phyloP scores from a whole-genome alignment of 2,113 vertebrate genomes.

The Lycaon pictus region DNA sequence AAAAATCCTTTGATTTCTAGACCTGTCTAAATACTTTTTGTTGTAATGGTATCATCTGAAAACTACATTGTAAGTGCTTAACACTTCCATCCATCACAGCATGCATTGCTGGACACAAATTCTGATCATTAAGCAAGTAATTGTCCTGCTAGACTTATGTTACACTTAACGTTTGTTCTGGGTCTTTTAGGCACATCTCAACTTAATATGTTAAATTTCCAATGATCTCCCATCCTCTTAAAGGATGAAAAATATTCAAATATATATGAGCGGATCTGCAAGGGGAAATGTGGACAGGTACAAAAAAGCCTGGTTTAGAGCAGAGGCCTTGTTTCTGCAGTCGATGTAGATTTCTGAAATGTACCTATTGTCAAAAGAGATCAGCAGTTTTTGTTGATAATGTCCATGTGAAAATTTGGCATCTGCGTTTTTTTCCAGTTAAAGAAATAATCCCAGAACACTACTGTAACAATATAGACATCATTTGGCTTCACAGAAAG shows the following conservation, averaged over 20 bases:
- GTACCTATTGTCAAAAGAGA: background rate
- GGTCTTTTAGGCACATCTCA: background rate
- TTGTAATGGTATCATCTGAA: slow-evolving; percentile 9
- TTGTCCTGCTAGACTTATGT: slow-evolving; percentile 3
- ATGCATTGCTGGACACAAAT: background rate
- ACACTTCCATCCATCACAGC: background rate
- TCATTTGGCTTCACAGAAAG: background rate
- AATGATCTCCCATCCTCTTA: background rate
- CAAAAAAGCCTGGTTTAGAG: background rate
- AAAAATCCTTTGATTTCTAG: background rate
- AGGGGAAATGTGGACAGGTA: background rate
- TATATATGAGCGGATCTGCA: background rate
- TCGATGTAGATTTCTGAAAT: background rate
- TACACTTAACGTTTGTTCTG: slow-evolving; percentile 44
- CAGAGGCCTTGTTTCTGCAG: background rate
- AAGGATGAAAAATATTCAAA: slow-evolving; percentile 7
- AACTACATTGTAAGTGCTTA: background rate
- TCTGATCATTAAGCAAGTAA: slow-evolving; percentile 69
- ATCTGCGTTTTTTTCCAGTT: slow-evolving; percentile 73
- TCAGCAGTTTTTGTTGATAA: background rate
- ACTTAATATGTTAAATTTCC: background rate
- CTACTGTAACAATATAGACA: slow-evolving; percentile 3
- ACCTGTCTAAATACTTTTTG: slow-evolving; percentile 34
- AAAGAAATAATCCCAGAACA: slow-evolving; percentile 62
- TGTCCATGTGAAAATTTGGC: background rate